Percentiles rank a stretch among this genome's conserved stretches.
Evolutionary conservation across 2,113 vertebrate species (phyloP).

Genomic region (Cololabis saira): DNA sequence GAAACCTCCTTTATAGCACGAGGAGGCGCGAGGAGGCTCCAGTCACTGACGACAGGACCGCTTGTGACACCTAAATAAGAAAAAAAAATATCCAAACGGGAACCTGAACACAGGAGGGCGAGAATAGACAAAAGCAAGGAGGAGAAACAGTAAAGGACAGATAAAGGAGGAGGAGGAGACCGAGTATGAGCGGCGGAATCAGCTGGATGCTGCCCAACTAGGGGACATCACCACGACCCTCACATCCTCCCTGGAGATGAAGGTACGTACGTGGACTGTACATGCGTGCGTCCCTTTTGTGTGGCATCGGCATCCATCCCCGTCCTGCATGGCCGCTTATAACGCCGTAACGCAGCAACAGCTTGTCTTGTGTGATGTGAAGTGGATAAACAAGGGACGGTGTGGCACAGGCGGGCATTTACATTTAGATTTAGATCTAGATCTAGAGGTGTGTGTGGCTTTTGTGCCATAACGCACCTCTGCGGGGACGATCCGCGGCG

Average conservation of each 20-base stretch:
- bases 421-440: not conserved
- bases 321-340: constrained; percentile 25
- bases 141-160: not conserved
- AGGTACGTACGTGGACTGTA: too few relatives aligned
- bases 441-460: constrained; percentile 3
- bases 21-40: constrained; percentile 42
- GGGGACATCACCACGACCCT: constrained; percentile 41
- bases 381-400: not conserved
- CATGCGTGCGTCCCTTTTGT: constrained; percentile 30
- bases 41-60: constrained; percentile 31
- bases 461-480: not conserved
- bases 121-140: not conserved
- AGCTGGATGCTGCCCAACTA: too few relatives aligned
- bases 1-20: constrained; percentile 31
- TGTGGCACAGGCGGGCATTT: constrained; percentile 2
- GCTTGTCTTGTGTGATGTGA: not conserved
- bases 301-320: constrained; percentile 33
- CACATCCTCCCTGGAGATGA: constrained; percentile 51
- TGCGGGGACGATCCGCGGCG: too few relatives aligned
- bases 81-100: not conserved
- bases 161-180: not conserved
- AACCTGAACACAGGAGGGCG: constrained; percentile 1
- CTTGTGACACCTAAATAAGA: constrained; percentile 40
- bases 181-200: not conserved
- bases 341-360: not conserved